Base-by-base conservation (phyloP, 2,888 invertebrate genomes). In the Eupithecia abbreviata region DNA sequence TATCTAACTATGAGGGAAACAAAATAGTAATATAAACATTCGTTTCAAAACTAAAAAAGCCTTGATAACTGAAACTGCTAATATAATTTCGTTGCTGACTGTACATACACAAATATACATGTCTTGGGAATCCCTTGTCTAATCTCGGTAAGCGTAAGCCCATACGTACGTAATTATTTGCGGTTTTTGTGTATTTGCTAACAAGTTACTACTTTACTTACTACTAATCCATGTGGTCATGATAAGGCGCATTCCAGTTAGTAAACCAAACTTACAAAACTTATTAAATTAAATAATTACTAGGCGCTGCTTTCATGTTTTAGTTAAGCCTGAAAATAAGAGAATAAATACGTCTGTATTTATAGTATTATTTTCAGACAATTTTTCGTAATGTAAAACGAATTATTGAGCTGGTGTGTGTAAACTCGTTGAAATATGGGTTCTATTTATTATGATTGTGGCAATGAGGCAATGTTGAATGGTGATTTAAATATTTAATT, bases 391-490 rank as follows among this genome's bases (percentile, higher is more conserved):
- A 68, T 47, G 4, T 12, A 18, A 3, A 15, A 69, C 43, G 47
- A 69, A 10, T 68, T 45, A 2, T 15, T 45, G 30, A 10, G 5
- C 47, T 12, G 18, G 30, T 6, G 47, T 45, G 30, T 30, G 18
- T 58, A 7, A 7, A 6, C 15, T 47, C 10, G n/a, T 65, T 47
- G 49, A 71, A 74, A 70, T 49, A 47, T 72, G 65, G 58, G 43
- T 73, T 77, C 76, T 82, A 83, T 79, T 81, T 82, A 80, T 84
- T 85, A 81, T 85, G 71, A 79, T 77, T 77, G 74, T 78, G 58
- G 55, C 43, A 51, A 66, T 67, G 74, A 72, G 76, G 68, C 65
- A 72, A 69, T 55, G 81, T 75, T 79, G 81, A 80, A 58, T 73
- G 66, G 51, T 76, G 74, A 78, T 76, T 78, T 2, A 10, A 68